Percentiles rank a stretch among this genome's conserved stretches.
Evolutionary conservation across 1,140 invertebrate genomes (phyloP).

Genomic region (Drosophila parabipectinata): DNA sequence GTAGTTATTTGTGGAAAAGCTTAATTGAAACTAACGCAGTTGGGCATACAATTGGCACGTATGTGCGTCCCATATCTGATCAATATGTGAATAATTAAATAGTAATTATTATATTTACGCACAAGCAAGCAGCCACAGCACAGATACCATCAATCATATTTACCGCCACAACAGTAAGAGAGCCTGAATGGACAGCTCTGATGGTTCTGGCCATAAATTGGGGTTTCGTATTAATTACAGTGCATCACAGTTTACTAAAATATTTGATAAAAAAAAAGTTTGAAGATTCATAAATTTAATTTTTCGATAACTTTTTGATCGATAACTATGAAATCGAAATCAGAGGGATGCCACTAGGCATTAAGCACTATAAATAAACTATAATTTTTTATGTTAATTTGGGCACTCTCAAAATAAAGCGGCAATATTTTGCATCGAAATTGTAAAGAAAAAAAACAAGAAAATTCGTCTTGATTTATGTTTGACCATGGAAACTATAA

Average conservation of each 20-base stretch:
- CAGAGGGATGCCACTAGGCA: constrained; percentile 10
- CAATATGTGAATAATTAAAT: constrained; percentile 54
- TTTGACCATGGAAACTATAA: constrained; percentile 54
- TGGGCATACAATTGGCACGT: constrained; percentile 18
- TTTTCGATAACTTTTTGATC: constrained; percentile 9
- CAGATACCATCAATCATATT: constrained; percentile 58
- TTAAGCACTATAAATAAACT: background rate
- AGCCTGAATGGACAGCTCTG: constrained; percentile 28
- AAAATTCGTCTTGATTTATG: background rate
- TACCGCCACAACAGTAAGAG: constrained; percentile 17
- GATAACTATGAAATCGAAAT: constrained; percentile 10
- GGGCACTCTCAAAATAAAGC: constrained; percentile 27
- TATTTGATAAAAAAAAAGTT: background rate
- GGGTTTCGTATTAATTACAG: constrained; percentile 24
- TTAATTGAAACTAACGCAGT: constrained; percentile 38
- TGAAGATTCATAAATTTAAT: background rate
- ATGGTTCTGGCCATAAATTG: constrained; percentile 19
- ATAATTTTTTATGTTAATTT: background rate
- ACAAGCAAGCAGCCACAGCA: constrained; percentile 13
- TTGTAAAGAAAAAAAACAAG: constrained; percentile 10
- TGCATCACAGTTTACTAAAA: background rate
- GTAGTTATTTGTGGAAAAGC: constrained; percentile 11
- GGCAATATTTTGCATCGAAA: constrained; percentile 56
- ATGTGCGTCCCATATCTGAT: constrained; percentile 20
- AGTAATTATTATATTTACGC: constrained; percentile 52